phyloP scores from a whole-genome alignment of 2,113 vertebrate genomes.

The Anas platyrhynchos region DNA sequence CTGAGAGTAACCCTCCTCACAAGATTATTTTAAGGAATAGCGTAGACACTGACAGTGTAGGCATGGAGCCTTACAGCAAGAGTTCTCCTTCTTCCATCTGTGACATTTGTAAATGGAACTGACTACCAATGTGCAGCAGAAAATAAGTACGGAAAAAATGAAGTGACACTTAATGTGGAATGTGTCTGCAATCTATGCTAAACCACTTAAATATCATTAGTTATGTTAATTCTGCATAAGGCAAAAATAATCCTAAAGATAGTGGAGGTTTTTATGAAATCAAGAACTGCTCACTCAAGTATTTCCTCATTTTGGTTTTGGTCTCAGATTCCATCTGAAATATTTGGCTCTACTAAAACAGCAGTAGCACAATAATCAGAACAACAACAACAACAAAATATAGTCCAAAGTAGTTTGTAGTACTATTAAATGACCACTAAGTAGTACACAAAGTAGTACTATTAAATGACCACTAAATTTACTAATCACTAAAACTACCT shows the following conservation, averaged over 20 bases:
- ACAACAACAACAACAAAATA: neutral
- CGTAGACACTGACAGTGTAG: conserved; percentile 1
- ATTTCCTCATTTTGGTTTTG: neutral
- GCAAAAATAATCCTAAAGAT: neutral
- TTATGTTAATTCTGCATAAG: neutral
- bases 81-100: conserved; percentile 34
- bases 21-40: conserved; percentile 25
- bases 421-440: neutral
- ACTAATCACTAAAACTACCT: neutral
- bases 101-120: conserved; percentile 7
- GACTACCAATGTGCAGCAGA: conserved; percentile 60
- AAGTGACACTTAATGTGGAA: conserved; percentile 52
- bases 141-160: conserved; percentile 48
- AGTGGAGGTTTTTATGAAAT: neutral
- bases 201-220: neutral
- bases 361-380: neutral
- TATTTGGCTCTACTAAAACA: neutral
- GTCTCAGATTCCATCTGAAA: neutral
- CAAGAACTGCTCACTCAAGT: neutral
- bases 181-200: conserved; percentile 19
- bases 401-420: neutral
- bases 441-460: too few species aligned
- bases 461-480: neutral
- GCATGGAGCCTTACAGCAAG: neutral
- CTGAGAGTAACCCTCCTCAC: conserved; percentile 29